A percentile compares a stretch with the other conserved stretches of the same genome.
Conservation (phyloP, 2,113 vertebrate species). For the Cardinalis cardinalis region DNA sequence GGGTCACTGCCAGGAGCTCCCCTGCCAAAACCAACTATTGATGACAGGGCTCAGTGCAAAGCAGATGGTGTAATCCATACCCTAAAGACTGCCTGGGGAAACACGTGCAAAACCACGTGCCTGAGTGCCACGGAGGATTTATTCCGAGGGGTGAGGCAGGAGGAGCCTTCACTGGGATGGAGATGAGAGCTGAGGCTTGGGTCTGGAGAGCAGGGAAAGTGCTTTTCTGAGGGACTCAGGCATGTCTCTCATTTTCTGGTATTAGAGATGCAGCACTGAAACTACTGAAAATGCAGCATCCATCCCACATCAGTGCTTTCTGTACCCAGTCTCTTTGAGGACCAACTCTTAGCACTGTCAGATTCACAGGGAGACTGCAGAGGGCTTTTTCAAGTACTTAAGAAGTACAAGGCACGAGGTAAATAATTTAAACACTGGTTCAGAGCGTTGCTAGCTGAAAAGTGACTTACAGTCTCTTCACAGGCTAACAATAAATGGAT, state of each 20-base stretch:
- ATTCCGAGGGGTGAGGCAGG: not conserved
- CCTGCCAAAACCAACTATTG: not conserved
- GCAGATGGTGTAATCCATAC: not conserved
- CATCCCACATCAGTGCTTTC: not conserved
- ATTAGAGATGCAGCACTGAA: not conserved
- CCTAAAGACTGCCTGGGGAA: not conserved
- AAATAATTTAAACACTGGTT: conserved; percentile 2
- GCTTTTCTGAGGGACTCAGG: not conserved
- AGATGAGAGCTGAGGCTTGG: not conserved
- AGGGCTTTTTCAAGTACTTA: not conserved
- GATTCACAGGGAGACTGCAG: not conserved
- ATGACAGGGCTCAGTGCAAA: not conserved
- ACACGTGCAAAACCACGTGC: not conserved
- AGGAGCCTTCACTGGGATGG: not conserved
- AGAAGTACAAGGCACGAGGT: not conserved
- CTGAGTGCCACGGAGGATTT: not conserved
- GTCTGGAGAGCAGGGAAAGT: not conserved
- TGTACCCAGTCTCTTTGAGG: not conserved
- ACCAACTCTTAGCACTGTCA: not conserved
- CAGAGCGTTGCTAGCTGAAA: not conserved
- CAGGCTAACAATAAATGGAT: not conserved
- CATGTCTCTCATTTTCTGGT: not conserved
- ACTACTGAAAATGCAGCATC: not conserved
- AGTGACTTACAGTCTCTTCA: not conserved
- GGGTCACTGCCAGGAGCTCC: not conserved